Conservation (phyloP, 1,140 invertebrate species). For the Pseudomyrmex gracilis region DNA sequence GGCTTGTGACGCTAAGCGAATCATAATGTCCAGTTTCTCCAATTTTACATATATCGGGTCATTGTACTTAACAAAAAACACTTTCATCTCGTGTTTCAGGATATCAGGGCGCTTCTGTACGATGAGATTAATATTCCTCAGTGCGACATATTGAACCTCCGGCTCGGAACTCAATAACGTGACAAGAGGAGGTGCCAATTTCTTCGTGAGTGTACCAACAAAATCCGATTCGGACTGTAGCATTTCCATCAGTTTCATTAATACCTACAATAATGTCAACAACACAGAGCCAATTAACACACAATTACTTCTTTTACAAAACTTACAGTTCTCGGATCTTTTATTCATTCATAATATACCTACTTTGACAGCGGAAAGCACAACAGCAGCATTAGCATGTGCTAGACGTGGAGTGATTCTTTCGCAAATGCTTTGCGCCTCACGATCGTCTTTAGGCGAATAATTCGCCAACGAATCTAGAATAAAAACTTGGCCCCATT, state of each 20-base stretch:
- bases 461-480: conserved; percentile 99
- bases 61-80: conserved; percentile 99
- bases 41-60: conserved; percentile 99
- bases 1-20: conserved; percentile 97
- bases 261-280: conserved; percentile 83
- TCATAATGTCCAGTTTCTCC: conserved; percentile 99
- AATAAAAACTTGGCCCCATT: conserved; percentile 99
- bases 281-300: conserved; percentile 1
- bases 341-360: conserved; percentile 10
- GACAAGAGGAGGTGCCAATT: conserved; percentile 99
- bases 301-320: background rate
- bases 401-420: conserved; percentile 98
- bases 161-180: conserved; percentile 99
- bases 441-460: conserved; percentile 97
- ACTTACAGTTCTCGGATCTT: background rate
- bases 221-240: conserved; percentile 97
- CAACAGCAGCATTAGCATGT: conserved; percentile 99
- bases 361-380: conserved; percentile 98
- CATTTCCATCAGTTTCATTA: conserved; percentile 99
- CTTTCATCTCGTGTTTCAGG: conserved; percentile 99
- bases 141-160: conserved; percentile 99
- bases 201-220: conserved; percentile 97
- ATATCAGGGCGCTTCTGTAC: conserved; percentile 99
- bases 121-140: conserved; percentile 99
- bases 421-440: conserved; percentile 99